These are phyloP conservation scores for Trichopoda pennipes DNA, from an alignment of 2,888 invertebrate species.

Conservation along the genomic window DNA sequence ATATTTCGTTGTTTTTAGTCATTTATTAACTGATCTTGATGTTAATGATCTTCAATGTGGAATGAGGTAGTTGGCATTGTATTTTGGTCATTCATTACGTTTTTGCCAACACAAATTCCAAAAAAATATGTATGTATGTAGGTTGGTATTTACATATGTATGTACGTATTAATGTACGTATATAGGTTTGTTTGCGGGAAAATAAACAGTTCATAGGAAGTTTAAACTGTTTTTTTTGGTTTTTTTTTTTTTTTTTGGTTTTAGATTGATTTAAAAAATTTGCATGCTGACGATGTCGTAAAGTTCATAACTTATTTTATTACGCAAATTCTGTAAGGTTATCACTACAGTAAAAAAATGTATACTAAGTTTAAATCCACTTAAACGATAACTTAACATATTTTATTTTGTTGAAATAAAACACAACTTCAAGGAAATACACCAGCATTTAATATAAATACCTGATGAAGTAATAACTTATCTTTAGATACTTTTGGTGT, in stretches of 20 bases:
- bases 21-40: slow-evolving; percentile 63
- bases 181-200: background rate
- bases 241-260: too few relatives aligned
- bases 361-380: slow-evolving; percentile 12
- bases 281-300: slow-evolving; percentile 41
- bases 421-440: slow-evolving; percentile 13
- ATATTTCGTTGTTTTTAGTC: slow-evolving; percentile 36
- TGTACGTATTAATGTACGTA: background rate
- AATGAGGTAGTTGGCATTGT: slow-evolving; percentile 66
- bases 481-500: too few relatives aligned
- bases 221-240: slow-evolving; percentile 21
- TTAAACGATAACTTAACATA: slow-evolving; percentile 3
- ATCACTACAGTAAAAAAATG: slow-evolving; percentile 14
- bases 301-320: slow-evolving; percentile 51
- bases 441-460: background rate
- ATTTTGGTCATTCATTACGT: slow-evolving; percentile 49
- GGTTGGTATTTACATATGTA: too few relatives aligned
- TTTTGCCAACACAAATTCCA: slow-evolving; percentile 27
- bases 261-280: slow-evolving; percentile 39
- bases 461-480: background rate
- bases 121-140: background rate
- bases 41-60: slow-evolving; percentile 64
- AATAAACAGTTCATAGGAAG: slow-evolving; percentile 53
- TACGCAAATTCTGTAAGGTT: slow-evolving; percentile 45
- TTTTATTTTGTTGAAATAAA: background rate